A percentile compares a stretch with the other conserved stretches of the same genome.
Conservation (phyloP, 1,140 invertebrate genomes). For the Bathynomus jamesi region DNA sequence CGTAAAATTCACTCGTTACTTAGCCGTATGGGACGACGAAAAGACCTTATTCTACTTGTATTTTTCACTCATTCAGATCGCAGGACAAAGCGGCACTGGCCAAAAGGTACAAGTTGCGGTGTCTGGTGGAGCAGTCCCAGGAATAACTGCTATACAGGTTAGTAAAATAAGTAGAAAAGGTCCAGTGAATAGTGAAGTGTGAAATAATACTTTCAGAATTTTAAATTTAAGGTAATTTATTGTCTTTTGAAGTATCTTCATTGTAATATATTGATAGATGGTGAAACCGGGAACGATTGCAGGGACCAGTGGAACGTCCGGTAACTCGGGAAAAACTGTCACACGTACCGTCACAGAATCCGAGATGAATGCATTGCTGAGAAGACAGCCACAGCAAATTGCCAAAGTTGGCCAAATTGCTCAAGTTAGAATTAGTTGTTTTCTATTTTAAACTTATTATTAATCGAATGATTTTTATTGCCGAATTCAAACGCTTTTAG, state of each 20-base stretch:
- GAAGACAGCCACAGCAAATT: conserved; percentile 52
- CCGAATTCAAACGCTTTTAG: too few species aligned
- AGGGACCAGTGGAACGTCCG: conserved; percentile 20
- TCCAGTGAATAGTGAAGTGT: too few species aligned
- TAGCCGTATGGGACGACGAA: too few species aligned
- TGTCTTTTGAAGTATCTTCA: too few species aligned
- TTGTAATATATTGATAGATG: conserved; percentile 11
- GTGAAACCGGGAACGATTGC: conserved; percentile 26
- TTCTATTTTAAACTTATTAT: not conserved
- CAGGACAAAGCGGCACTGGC: conserved; percentile 11
- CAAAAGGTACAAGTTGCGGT: conserved; percentile 38
- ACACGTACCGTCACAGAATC: conserved; percentile 53
- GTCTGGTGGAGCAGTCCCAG: not conserved
- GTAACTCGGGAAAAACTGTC: conserved; percentile 42
- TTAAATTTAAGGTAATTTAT: too few species aligned
- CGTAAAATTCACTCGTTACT: too few species aligned
- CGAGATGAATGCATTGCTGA: conserved; percentile 62
- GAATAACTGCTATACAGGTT: conserved; percentile 17
- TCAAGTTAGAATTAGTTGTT: conserved; percentile 23
- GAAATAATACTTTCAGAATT: too few species aligned
- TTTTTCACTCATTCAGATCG: too few species aligned
- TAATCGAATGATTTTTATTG: too few species aligned
- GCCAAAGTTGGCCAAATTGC: conserved; percentile 42
- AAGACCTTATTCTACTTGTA: too few species aligned
- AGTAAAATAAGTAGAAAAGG: too few species aligned